Evolutionary conservation across 1,140 invertebrate species (phyloP).

Genomic region (Liolophura sinensis): DNA sequence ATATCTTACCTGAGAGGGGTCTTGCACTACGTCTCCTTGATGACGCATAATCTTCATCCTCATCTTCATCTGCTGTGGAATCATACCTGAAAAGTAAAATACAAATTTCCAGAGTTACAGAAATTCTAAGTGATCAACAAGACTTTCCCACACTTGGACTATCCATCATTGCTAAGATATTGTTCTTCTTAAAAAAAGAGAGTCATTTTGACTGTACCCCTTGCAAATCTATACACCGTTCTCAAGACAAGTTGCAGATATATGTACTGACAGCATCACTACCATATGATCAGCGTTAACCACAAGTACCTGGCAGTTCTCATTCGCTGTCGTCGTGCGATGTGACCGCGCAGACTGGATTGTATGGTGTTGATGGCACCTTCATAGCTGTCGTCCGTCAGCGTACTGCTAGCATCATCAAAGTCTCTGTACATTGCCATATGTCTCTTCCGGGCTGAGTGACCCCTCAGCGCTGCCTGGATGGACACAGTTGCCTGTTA

Average conservation of each 20-base stretch:
- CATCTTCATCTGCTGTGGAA: slow-evolving; percentile 17
- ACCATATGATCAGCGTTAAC: background rate
- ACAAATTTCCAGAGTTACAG: background rate
- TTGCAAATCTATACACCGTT: too few species aligned
- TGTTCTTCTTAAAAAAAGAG: too few species aligned
- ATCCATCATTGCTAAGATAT: too few species aligned
- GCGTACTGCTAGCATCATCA: slow-evolving; percentile 24
- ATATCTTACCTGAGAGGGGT: slow-evolving; percentile 14
- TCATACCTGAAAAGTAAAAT: slow-evolving; percentile 11
- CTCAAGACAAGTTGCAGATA: too few species aligned
- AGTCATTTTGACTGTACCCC: too few species aligned
- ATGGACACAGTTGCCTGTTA: slow-evolving; percentile 35
- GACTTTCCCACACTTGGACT: too few species aligned
- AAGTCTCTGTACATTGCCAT: slow-evolving; percentile 17
- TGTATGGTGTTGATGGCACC: slow-evolving; percentile 37
- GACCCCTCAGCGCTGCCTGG: slow-evolving; percentile 36
- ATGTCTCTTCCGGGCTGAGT: slow-evolving; percentile 21
- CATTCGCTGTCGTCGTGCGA: slow-evolving; percentile 21
- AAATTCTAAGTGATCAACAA: background rate
- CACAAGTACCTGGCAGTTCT: slow-evolving; percentile 17
- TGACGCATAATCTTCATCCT: slow-evolving; percentile 13
- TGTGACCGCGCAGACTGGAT: slow-evolving; percentile 42
- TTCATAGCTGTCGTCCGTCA: slow-evolving; percentile 17
- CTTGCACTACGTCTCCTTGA: slow-evolving; percentile 4
- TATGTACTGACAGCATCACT: too few species aligned